phyloP scores from a whole-genome alignment of 2,113 vertebrate genomes.

The Macrotus californicus region DNA sequence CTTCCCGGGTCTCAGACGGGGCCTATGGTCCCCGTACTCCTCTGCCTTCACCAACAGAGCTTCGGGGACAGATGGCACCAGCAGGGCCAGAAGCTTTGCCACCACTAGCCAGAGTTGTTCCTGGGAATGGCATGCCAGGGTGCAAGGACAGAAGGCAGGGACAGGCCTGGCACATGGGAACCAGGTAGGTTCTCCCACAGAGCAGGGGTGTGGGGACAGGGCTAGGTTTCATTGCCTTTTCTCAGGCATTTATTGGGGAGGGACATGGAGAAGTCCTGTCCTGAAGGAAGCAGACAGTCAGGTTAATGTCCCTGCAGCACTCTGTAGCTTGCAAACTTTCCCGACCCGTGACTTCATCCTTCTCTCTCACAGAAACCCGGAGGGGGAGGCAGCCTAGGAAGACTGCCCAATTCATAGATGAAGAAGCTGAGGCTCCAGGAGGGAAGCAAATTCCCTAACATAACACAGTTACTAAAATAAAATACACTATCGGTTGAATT shows the following conservation, averaged over 20 bases:
- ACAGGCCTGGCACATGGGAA: background rate
- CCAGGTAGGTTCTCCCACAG: background rate
- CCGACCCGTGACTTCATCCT: background rate
- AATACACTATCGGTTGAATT: background rate
- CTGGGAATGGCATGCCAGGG: background rate
- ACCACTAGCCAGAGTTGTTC: background rate
- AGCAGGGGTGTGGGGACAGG: background rate
- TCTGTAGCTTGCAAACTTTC: background rate
- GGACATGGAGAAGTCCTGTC: background rate
- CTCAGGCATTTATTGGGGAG: background rate
- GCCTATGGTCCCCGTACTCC: fast-evolving
- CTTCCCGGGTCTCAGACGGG: background rate
- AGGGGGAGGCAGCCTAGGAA: background rate
- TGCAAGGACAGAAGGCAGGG: background rate
- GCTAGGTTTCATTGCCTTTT: background rate
- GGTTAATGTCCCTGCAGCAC: background rate
- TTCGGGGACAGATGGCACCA: background rate
- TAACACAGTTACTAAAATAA: background rate
- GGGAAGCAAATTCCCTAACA: background rate
- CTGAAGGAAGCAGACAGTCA: background rate
- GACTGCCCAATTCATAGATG: background rate
- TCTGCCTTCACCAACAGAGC: background rate
- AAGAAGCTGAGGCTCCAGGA: background rate
- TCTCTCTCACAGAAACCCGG: background rate
- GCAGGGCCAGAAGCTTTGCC: background rate